Evolutionary conservation across 64 coral and sea anemone genomes (phyloP), one percentile per base, ranked within the genome.

Genomic region (Pocillopora damicornis): DNA sequence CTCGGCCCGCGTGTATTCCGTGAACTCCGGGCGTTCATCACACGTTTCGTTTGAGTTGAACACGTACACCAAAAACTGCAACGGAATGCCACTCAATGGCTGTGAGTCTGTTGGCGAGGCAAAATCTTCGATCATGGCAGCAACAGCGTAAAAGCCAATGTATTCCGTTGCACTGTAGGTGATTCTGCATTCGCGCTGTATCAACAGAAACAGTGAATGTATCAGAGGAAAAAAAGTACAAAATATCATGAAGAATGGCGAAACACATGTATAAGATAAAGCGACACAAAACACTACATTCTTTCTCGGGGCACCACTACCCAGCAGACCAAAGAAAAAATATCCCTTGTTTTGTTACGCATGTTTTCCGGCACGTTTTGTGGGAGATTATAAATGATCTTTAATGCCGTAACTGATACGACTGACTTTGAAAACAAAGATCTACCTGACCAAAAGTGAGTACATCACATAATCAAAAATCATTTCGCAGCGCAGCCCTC

Each of bases 61-160:
- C 16, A 95, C 93, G 23, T 79, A 38, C 60, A 89, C 80, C 83
- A 95, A 61, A 74, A 95, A 95, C 79, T 95, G 93, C 60, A 95
- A 80, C 11, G 93, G 89, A 20, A 95, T 86, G 81, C 93, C 75
- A n/a, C 93, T 95, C 11, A 95, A 67, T 22, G 93, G 59, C 17
- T 57, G 58, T 23, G 72, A 61, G 81, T 79, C 84, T 26, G 83
- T 79, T 14, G 77, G 79, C 35, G 65, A 61, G 35, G 86, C 86
- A 79, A 92, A 95, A 23, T 95, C 93, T 75, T 95, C 93, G 4
- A 95, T 79, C 93, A 95, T 95, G 15, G 79, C 75, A 66, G 93
- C 86, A 16, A 84, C 80, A 26, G 86, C 93, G 37, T 95, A 95
- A 87, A 80, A 95, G 17, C 93, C 93, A 0, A 6, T 76, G 30